Conservation (phyloP, 2,888 invertebrate genomes). For the Caprella mutica region DNA sequence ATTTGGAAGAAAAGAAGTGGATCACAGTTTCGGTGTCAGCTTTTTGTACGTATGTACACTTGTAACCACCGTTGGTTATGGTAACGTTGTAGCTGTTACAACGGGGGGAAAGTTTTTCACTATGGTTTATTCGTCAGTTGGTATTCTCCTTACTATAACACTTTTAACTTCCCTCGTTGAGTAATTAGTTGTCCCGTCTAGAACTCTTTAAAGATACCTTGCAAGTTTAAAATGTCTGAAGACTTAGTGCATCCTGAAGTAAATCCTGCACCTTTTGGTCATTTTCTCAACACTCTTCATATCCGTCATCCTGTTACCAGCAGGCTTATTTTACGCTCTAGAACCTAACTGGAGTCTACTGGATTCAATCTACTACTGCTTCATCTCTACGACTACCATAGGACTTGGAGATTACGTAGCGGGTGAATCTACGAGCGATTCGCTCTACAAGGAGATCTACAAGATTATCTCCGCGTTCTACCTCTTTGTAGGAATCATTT, state of each 20-base stretch:
- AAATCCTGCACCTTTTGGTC: background rate
- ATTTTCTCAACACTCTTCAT: background rate
- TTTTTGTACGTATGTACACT: background rate
- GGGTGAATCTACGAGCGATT: too few species aligned
- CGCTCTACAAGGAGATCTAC: background rate
- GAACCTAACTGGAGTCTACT: background rate
- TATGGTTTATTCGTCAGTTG: background rate
- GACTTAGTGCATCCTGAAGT: background rate
- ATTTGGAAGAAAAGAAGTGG: too few species aligned
- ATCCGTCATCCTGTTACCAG: background rate
- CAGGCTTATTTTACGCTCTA: background rate
- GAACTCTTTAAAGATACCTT: too few species aligned
- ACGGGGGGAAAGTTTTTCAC: background rate
- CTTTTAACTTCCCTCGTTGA: background rate
- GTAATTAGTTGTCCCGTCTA: background rate
- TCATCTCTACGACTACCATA: conserved; percentile 3
- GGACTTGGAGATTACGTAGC: conserved; percentile 5
- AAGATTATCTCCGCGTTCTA: background rate
- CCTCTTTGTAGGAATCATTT: background rate
- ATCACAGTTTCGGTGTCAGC: too few species aligned
- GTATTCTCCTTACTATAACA: background rate
- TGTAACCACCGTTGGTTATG: background rate
- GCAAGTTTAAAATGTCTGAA: too few species aligned
- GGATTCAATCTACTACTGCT: conserved; percentile 2
- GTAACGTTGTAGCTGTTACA: background rate